Percentiles rank a stretch among this genome's conserved stretches.
These are phyloP conservation scores for Liasis olivaceus DNA, from an alignment of 2,797 vertebrate species.

Conservation along the genomic window DNA sequence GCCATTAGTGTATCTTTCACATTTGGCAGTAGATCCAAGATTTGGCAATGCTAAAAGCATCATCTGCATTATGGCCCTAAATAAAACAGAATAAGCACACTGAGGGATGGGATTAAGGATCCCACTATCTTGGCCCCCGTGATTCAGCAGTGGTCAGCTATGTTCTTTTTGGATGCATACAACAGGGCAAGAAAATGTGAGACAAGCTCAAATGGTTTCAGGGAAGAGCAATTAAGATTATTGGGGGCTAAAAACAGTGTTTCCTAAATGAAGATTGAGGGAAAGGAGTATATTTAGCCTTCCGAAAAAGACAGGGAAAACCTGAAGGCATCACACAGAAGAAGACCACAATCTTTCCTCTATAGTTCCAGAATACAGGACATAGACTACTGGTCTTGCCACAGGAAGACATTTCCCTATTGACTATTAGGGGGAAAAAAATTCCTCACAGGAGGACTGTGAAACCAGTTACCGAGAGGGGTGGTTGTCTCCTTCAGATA, in stretches of 20 bases:
- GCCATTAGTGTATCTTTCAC: not conserved
- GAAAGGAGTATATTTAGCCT: too few species aligned
- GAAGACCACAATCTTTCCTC: too few species aligned
- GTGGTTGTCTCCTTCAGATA: too few species aligned
- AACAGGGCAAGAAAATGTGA: not conserved
- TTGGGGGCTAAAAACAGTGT: not conserved
- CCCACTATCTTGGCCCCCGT: not conserved
- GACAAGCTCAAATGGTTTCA: not conserved
- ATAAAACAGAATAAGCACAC: not conserved
- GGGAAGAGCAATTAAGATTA: not conserved
- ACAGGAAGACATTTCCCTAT: too few species aligned
- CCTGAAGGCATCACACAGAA: too few species aligned
- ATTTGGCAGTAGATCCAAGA: not conserved
- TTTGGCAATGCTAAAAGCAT: not conserved
- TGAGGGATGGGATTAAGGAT: not conserved
- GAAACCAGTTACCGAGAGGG: too few species aligned
- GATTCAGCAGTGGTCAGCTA: not conserved
- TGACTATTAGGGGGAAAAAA: too few species aligned
- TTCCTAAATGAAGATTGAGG: not conserved
- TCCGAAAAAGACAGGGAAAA: too few species aligned
- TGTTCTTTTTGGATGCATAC: not conserved
- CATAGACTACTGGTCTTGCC: too few species aligned
- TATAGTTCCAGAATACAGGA: too few species aligned
- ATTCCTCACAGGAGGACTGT: too few species aligned
- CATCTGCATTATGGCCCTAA: not conserved